These are phyloP conservation scores for Phania funesta DNA, from an alignment of 2,888 invertebrate species.

Conservation along the genomic window DNA sequence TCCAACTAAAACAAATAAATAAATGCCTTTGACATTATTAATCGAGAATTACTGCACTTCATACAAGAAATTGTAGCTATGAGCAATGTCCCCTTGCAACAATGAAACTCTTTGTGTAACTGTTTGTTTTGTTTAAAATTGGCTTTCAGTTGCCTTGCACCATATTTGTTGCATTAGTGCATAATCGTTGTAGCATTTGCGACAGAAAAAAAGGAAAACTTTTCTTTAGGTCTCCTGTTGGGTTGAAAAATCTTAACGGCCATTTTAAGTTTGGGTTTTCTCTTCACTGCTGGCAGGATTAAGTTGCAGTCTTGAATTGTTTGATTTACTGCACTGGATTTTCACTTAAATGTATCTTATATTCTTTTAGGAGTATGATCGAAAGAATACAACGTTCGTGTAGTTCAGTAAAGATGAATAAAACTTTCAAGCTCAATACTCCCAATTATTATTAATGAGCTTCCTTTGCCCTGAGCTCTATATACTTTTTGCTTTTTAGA, in stretches of 20 bases:
- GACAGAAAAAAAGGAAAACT: neutral
- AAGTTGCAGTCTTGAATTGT: neutral
- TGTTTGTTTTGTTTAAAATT: neutral
- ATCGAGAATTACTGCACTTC: neutral
- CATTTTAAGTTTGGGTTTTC: constrained; percentile 13
- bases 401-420: too few species aligned
- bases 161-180: neutral
- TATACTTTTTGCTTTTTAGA: too few species aligned
- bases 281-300: neutral
- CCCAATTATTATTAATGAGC: too few species aligned
- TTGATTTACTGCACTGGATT: neutral
- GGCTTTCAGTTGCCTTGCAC: neutral
- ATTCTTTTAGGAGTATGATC: neutral
- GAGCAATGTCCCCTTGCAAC: neutral
- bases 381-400: neutral
- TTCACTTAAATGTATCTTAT: neutral
- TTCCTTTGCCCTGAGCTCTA: too few species aligned
- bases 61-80: neutral
- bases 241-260: neutral
- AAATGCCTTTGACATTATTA: neutral
- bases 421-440: too few species aligned
- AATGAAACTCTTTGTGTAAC: neutral
- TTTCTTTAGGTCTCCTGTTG: constrained; percentile 16
- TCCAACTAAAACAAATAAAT: neutral
- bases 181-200: too few species aligned